Conservation (phyloP, 1,140 invertebrate genomes). For the Bombus turneri region DNA sequence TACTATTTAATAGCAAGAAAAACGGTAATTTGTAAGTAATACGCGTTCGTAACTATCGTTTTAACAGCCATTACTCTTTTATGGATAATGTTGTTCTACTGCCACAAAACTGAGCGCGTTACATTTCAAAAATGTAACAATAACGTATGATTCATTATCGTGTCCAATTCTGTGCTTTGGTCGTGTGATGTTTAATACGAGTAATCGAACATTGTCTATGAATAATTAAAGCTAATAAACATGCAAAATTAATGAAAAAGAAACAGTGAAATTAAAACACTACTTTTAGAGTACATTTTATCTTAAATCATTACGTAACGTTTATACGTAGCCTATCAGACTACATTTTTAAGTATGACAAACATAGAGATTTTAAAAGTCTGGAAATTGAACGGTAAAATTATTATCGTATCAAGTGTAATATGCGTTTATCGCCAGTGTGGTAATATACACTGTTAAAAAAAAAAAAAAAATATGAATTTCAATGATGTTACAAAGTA, state of each 20-base stretch:
- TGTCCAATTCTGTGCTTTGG: background rate
- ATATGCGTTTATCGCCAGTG: background rate
- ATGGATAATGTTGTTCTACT: too few species aligned
- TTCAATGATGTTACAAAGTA: background rate
- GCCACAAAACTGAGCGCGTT: too few species aligned
- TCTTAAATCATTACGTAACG: background rate
- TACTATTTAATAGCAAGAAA: too few species aligned
- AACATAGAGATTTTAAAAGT: background rate
- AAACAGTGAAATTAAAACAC: background rate
- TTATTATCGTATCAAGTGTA: background rate
- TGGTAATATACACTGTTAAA: background rate
- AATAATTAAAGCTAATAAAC: background rate
- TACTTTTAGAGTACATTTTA: background rate
- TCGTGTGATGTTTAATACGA: background rate
- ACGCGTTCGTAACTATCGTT: too few species aligned
- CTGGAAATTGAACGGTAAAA: background rate
- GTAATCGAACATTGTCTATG: background rate
- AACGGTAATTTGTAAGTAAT: too few species aligned
- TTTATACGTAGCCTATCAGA: background rate
- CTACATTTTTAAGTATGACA: background rate
- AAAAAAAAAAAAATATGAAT: background rate
- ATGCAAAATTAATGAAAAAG: background rate
- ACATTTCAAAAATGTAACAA: background rate
- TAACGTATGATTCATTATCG: background rate
- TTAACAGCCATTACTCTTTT: too few species aligned